Evolutionary conservation across 2,888 invertebrate species (phyloP).

Genomic region (Prenolepis imparis): DNA sequence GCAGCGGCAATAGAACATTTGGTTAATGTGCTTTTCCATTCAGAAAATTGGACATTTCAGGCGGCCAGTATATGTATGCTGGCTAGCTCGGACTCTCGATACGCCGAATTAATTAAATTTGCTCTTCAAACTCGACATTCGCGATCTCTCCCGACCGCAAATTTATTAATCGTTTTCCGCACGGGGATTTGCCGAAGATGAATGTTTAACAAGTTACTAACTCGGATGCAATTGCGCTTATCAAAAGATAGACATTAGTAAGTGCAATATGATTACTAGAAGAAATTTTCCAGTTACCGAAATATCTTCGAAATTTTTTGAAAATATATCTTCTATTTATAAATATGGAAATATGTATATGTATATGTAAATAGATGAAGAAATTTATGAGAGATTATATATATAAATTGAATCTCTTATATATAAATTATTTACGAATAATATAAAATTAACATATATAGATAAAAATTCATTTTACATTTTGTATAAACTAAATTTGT

Average conservation of each 20-base stretch:
- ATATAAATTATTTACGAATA: neutral
- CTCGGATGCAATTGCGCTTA: neutral
- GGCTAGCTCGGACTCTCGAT: constrained; percentile 76
- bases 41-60: constrained; percentile 84
- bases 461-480: neutral
- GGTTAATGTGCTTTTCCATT: constrained; percentile 84
- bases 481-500: neutral
- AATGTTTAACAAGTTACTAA: constrained; percentile 34
- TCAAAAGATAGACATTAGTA: neutral
- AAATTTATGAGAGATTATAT: neutral
- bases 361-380: neutral
- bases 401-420: neutral
- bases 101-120: constrained; percentile 82
- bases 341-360: neutral
- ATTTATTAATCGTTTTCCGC: constrained; percentile 78
- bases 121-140: constrained; percentile 60
- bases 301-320: neutral
- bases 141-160: constrained; percentile 65
- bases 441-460: neutral
- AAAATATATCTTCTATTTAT: neutral
- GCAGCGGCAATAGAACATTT: constrained; percentile 84
- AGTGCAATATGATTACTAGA: neutral
- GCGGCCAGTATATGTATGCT: constrained; percentile 50
- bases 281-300: neutral
- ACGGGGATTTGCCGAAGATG: constrained; percentile 9